Percentiles rank a stretch among this genome's conserved stretches.
Conservation (phyloP, 1,140 invertebrate genomes). For the Lordiphosa clarofinis region DNA sequence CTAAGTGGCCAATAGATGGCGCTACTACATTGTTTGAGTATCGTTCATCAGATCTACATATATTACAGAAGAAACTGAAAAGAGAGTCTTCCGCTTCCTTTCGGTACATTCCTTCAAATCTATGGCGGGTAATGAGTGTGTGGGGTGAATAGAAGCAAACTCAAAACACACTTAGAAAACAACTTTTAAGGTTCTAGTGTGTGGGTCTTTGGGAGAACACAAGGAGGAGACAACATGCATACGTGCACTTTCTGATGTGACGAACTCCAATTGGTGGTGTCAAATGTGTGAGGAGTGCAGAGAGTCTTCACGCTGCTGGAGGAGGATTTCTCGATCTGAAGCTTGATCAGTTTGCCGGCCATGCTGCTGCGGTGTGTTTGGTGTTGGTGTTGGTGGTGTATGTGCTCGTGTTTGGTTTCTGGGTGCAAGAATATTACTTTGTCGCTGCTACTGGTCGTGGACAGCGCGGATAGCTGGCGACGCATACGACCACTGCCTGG, state of each 20-base stretch:
- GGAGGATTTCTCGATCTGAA: slow-evolving; percentile 33
- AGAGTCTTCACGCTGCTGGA: slow-evolving; percentile 23
- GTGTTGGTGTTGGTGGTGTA: slow-evolving; percentile 27
- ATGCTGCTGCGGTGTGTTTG: slow-evolving; percentile 18
- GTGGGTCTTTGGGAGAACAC: slow-evolving; percentile 8
- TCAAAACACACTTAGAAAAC: slow-evolving; percentile 5
- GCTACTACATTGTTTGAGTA: no score
- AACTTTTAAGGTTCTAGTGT: slow-evolving; percentile 1
- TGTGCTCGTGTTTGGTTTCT: slow-evolving; percentile 27
- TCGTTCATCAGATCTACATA: no score
- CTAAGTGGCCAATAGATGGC: no score
- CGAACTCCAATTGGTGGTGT: slow-evolving; percentile 66
- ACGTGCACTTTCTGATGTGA: slow-evolving; percentile 77
- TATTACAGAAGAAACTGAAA: no score
- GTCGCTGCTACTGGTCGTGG: slow-evolving; percentile 57
- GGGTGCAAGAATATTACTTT: slow-evolving; percentile 76
- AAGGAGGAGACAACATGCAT: slow-evolving; percentile 68
- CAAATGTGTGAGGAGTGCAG: slow-evolving; percentile 33
- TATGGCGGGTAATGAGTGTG: no score
- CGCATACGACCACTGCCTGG: slow-evolving; percentile 27
- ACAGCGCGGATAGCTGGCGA: slow-evolving; percentile 53
- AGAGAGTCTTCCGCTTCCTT: no score
- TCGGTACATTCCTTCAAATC: no score
- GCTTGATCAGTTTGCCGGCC: slow-evolving; percentile 28
- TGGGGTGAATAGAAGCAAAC: no score